Base-by-base conservation (phyloP, 92 coral and sea anemone species). In the Palythoa grandis region DNA sequence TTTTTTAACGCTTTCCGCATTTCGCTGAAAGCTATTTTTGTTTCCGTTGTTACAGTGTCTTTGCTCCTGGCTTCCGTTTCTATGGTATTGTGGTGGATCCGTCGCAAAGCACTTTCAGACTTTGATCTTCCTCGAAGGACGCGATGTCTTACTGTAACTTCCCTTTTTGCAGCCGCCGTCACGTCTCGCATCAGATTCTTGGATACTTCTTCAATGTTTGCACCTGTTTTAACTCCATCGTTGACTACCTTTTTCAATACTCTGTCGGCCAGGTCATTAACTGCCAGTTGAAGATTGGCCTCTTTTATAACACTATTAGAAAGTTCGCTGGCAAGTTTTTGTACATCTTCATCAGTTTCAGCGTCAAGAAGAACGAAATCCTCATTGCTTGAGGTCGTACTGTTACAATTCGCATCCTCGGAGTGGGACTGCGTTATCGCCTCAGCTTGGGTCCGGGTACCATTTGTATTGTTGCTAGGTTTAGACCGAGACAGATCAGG, bases 221-320 rank as follows among this genome's bases (percentile, higher is more conserved):
- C 85, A 24, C 85, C 74, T 7, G 13, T 11, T 12, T 80, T 22
- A n/a, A 80, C 61, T 13, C 74, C 85, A 23, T 80, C 85, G 15
- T 80, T 52, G 58, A 65, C 47, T 24, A 80, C 20, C 54, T 80
- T 80, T 8, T 22, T 22, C 40, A 67, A 38, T 35, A 80, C 85
- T 25, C 72, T 80, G 53, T 50, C 24, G 40, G 85, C 72, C 74
- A 80, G 53, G 22, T 67, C 75, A 6, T 65, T 70, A 22, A 80
- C 58, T 24, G 74, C 85, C 85, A 66, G 47, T 20, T 53, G 56
- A 9, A 80, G 74, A n/a, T 39, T 80, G 11, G 85, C 74, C 12
- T 80, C 85, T 80, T 80, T 22, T 39, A 80, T 15, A 52, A 80
- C 74, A 1, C 52, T 80, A 2, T 15, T 48, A 15, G 85, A 80